phyloP scores from a whole-genome alignment of 2,888 invertebrate genomes.

The Dendrolimus pini region DNA sequence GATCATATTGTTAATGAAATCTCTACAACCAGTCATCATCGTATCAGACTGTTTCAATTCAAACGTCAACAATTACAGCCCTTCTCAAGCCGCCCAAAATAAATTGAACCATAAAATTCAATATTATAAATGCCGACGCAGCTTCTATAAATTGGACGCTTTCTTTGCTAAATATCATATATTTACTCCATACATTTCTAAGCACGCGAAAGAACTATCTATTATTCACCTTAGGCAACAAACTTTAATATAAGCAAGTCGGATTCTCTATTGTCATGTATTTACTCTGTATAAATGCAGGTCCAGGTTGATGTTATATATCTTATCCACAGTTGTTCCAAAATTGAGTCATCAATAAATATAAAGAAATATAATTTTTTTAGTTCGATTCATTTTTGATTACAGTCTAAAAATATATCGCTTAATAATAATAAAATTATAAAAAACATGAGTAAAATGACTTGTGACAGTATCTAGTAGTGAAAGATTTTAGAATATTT shows the following conservation, averaged over 20 bases:
- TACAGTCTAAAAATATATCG: no score
- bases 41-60: neutral
- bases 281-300: no score
- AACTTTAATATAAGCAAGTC: neutral
- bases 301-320: no score
- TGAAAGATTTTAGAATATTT: no score
- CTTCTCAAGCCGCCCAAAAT: neutral
- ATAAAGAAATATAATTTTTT: no score
- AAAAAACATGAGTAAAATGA: no score
- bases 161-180: neutral
- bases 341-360: no score
- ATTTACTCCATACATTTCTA: neutral
- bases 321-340: no score
- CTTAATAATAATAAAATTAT: no score
- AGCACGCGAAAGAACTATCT: neutral
- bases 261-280: neutral
- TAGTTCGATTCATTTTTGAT: no score
- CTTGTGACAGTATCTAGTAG: no score
- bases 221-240: neutral
- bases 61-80: neutral
- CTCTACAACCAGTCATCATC: neutral
- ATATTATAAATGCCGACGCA: neutral
- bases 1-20: no score
- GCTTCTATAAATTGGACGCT: neutral
- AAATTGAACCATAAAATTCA: neutral